A percentile compares a stretch with the other conserved stretches of the same genome.
phyloP scores from a whole-genome alignment of 2,797 vertebrate genomes.

The Tenualosa thibaudeaui region DNA sequence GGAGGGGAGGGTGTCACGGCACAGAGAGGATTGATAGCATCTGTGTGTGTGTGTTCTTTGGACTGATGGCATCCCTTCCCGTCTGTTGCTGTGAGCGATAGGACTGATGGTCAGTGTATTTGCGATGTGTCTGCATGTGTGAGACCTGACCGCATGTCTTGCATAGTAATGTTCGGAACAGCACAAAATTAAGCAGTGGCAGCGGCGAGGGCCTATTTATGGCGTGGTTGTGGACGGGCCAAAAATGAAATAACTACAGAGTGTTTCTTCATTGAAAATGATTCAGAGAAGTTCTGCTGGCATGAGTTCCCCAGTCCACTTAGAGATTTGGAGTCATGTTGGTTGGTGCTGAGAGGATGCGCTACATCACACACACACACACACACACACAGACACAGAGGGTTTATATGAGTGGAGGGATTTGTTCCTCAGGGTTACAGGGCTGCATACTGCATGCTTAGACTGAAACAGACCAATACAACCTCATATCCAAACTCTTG shows the following conservation, averaged over 20 bases:
- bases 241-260: neutral
- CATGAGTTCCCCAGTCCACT: neutral
- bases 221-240: neutral
- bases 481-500: no score
- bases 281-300: slow-evolving; percentile 1
- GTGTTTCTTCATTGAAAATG: neutral
- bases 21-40: slow-evolving; percentile 6
- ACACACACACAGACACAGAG: neutral
- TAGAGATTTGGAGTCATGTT: neutral
- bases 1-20: neutral
- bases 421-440: no score
- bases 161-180: neutral
- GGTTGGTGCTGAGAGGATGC: neutral
- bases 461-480: no score
- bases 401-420: no score
- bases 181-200: neutral
- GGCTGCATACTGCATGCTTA: no score
- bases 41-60: slow-evolving; percentile 4
- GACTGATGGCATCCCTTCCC: neutral
- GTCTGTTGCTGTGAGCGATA: neutral
- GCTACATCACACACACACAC: neutral
- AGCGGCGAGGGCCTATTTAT: neutral
- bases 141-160: neutral
- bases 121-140: neutral
- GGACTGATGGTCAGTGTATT: neutral